These are phyloP conservation scores for Cordilura impudica DNA, from an alignment of 2,888 invertebrate species.

Conservation along the genomic window DNA sequence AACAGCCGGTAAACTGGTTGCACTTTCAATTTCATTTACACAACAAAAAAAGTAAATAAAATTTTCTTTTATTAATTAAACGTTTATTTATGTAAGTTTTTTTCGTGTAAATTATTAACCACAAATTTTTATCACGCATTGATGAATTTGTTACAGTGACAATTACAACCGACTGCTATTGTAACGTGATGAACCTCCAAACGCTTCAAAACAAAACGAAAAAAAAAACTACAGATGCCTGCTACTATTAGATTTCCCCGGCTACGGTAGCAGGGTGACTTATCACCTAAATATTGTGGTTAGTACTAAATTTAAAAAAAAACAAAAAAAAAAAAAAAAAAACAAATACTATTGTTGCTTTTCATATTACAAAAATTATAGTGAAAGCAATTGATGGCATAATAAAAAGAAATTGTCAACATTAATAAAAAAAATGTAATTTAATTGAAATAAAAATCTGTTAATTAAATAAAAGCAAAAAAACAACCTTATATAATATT, in stretches of 20 bases:
- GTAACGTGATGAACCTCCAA: not conserved
- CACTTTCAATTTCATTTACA: slow-evolving; percentile 57
- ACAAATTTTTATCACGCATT: slow-evolving; percentile 38
- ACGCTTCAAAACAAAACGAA: too few species aligned
- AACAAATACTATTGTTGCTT: slow-evolving; percentile 8
- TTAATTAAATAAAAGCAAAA: slow-evolving; percentile 3
- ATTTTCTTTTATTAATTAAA: slow-evolving; percentile 33
- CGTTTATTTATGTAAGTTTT: slow-evolving; percentile 7
- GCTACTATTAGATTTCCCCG: too few species aligned
- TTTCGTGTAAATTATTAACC: slow-evolving; percentile 15
- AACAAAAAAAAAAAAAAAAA: slow-evolving; percentile 5
- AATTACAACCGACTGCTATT: slow-evolving; percentile 10
- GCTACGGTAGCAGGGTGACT: not conserved
- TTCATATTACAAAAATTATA: slow-evolving; percentile 1
- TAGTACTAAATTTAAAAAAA: not conserved
- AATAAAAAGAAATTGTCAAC: slow-evolving; percentile 15
- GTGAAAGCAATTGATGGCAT: slow-evolving; percentile 44
- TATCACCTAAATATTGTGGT: not conserved
- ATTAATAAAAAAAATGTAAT: slow-evolving; percentile 11
- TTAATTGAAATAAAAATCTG: not conserved
- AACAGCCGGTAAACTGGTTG: slow-evolving; percentile 37
- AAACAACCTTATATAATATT: slow-evolving; percentile 19
- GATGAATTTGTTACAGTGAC: slow-evolving; percentile 12
- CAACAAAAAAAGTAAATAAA: not conserved
- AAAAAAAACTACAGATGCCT: not conserved